Base-by-base conservation (phyloP, 2,888 invertebrate genomes). In the Tenthredo mesomela region DNA sequence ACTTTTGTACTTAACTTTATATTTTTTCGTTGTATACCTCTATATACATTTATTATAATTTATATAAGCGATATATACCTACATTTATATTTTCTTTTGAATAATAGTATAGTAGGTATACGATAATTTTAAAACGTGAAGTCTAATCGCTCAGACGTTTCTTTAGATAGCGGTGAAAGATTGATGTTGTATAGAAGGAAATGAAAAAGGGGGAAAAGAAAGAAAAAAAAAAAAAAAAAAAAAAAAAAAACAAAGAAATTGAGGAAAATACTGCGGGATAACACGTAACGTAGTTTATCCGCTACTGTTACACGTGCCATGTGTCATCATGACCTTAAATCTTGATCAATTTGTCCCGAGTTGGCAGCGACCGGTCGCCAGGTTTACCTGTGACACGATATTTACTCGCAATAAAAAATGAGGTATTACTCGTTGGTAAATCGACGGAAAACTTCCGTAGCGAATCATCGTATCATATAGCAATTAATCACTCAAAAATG, bases 271-370 rank as follows among this genome's bases (percentile, higher is more conserved):
- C 21, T 18, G 78, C n/a, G 9, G 29, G 58, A 54, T 58, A 78
- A 78, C 78, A 61, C 58, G 80, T 29, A 80, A 80, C 80, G 80
- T 58, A 80, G 58, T 61, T 80, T 80, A 80, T 58, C 58, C 21
- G 61, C 40, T 37, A 80, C 78, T 58, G 61, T 54, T 54, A 77
- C 77, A 54, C 54, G 33, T 61, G 40, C 61, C 80, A 85, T 85
- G 85, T 70, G 70, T 85, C 85, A 82, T 85, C 75, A 82, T 85
- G 82, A 85, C 61, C 85, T 71, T 82, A 85, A 85, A 82, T 85
- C 85, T 50, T 82, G 77, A 82, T 85, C 82, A 85, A 82, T 85
- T 85, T 67, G 67, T 71, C 80, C 80, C 50, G 77, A 40, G 80
- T 58, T 61, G 80, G 40, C 58, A 58, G 37, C n/a, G 15, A 40